Percentiles rank a stretch among this genome's conserved stretches.
phyloP scores from a whole-genome alignment of 2,113 vertebrate genomes.

The Lathamus discolor region DNA sequence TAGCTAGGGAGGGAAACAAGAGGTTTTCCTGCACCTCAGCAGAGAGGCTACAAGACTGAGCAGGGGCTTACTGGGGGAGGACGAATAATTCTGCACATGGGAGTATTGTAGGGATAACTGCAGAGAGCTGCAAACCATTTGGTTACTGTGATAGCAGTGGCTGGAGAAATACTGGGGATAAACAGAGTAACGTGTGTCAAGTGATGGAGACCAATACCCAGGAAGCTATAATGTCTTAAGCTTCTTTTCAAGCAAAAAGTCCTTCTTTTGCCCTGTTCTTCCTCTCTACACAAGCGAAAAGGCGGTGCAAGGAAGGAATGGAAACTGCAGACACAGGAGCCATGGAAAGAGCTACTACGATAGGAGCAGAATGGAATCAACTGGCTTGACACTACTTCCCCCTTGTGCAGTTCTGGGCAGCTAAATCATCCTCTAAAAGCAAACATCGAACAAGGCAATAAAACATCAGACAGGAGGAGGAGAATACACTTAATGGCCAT shows the following conservation, averaged over 20 bases:
- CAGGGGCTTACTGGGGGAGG: neutral
- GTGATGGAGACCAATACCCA: neutral
- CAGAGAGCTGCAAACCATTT: neutral
- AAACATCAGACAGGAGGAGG: neutral
- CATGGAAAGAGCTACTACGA: neutral
- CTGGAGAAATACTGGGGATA: neutral
- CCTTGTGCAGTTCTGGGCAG: neutral
- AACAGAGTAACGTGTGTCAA: neutral
- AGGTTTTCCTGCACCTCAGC: neutral
- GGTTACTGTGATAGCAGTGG: neutral
- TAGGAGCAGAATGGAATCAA: neutral
- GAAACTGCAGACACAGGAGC: neutral
- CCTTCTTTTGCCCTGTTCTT: neutral
- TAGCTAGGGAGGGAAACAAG: neutral
- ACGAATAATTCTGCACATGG: neutral
- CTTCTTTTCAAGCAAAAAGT: neutral
- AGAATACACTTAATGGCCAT: slow-evolving; percentile 24
- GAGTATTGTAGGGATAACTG: neutral
- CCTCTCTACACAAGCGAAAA: neutral
- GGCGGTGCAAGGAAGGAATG: neutral
- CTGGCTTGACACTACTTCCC: neutral
- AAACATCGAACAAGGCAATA: slow-evolving; percentile 21
- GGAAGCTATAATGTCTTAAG: neutral
- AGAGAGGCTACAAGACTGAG: neutral
- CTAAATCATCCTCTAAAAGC: slow-evolving; percentile 32